phyloP scores from a whole-genome alignment of 2,797 vertebrate species.

The Spinus olivaceus region DNA sequence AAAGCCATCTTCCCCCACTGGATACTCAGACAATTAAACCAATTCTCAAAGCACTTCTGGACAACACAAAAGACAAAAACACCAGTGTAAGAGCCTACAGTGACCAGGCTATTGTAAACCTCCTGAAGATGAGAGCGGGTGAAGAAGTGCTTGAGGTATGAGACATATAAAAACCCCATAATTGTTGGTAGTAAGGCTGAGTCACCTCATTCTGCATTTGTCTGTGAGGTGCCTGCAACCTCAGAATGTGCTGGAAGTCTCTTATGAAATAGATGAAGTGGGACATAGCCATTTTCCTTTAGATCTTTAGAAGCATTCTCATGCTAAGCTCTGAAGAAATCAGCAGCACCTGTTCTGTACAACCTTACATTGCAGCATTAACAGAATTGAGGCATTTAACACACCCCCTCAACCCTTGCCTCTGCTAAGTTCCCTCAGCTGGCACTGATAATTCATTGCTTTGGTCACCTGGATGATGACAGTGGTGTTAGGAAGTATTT shows the following conservation, averaged over 20 bases:
- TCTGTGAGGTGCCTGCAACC: neutral
- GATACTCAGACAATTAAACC: slow-evolving; percentile 88
- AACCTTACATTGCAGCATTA: neutral
- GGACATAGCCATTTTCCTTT: neutral
- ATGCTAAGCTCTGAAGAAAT: neutral
- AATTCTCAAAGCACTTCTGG: slow-evolving; percentile 92
- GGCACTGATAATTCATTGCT: neutral
- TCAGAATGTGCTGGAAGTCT: neutral
- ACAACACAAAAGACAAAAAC: slow-evolving; percentile 99
- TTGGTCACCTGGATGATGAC: neutral
- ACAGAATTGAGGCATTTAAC: neutral
- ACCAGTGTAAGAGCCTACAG: slow-evolving; percentile 94
- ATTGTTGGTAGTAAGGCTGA: neutral
- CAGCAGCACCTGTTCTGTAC: neutral
- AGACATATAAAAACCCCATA: neutral
- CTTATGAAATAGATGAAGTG: neutral
- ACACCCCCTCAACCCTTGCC: neutral
- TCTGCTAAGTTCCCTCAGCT: neutral
- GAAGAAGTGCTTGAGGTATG: slow-evolving; percentile 89
- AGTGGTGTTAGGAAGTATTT: neutral
- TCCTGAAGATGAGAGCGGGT: slow-evolving; percentile 88
- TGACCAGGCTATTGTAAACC: slow-evolving; percentile 92
- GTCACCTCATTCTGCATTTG: neutral
- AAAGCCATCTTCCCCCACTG: slow-evolving; percentile 81
- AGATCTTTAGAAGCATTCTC: neutral